Base-by-base conservation (phyloP, 2,113 vertebrate species). In the Prunella fulvescens region DNA sequence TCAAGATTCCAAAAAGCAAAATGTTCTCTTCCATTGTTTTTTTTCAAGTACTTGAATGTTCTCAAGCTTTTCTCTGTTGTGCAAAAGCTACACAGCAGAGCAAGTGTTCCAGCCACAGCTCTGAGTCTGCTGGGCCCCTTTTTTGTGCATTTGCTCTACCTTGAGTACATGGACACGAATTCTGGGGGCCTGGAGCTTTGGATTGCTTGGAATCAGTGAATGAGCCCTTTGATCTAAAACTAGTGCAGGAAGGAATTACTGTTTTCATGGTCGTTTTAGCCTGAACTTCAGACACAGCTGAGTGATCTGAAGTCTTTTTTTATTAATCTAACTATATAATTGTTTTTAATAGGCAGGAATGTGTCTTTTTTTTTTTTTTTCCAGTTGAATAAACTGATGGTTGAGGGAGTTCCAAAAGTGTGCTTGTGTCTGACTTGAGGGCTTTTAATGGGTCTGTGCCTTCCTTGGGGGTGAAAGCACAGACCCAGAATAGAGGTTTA, bases 151-250 rank as follows among this genome's bases (percentile, higher is more conserved):
- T 2, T 7, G 12, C 57, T 84, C 9, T 79, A 5, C 42, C 29
- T n/a, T 2, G 3, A 64, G 61, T 56, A 6, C 17, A 6, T 50
- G 40, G 65, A 24, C 39, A 24, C 0, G 13, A 45, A 44, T 87
- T 79, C 37, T 6, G 14, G 29, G 66, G n/a, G 37, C 39, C 62
- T 54, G 31, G 39, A 69, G 69, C 73, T 76, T 84, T 84, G 48
- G 69, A 64, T 81, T 74, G 33, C 82, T 69, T 67, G n/a, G 28
- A 79, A 70, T 72, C 65, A 64, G 26, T 57, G 81, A 66, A 65
- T 39, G 48, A 91, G 37, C 33, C 70, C 74, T 95, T 93, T 96
- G 81, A 95, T 96, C 66, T 91, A 71, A 91, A 84, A 92, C 37
- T 37, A 11, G 6, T 42, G n/a, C 66, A 50, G 83, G 24, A 72